Conservation (phyloP, 2,888 invertebrate species). For the Neoscelio sp. region DNA sequence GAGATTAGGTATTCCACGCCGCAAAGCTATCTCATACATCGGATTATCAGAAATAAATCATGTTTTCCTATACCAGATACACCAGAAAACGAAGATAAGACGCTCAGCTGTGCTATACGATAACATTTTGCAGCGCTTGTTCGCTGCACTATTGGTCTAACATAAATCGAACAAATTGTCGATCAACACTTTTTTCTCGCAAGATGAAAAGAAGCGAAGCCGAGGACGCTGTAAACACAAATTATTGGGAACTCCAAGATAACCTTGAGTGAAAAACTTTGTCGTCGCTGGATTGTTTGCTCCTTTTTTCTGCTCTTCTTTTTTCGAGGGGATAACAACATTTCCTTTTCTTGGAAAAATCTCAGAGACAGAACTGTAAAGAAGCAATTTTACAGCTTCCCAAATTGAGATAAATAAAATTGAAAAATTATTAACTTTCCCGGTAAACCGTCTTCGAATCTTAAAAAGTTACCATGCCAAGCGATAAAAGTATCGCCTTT, state of each 20-base stretch:
- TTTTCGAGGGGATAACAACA: neutral
- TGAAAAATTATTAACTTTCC: no score
- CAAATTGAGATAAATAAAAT: no score
- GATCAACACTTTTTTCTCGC: slow-evolving; percentile 52
- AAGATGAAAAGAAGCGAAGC: slow-evolving; percentile 53
- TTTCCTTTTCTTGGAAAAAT: neutral
- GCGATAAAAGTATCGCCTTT: no score
- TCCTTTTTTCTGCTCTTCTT: slow-evolving; percentile 36
- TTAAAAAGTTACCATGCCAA: no score
- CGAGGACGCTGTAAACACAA: slow-evolving; percentile 39
- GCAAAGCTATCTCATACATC: slow-evolving; percentile 80
- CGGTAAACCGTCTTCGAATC: no score
- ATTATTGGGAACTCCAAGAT: slow-evolving; percentile 35
- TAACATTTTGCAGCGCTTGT: slow-evolving; percentile 71
- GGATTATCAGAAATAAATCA: slow-evolving; percentile 83
- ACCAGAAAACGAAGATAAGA: slow-evolving; percentile 72
- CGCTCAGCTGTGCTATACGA: slow-evolving; percentile 72
- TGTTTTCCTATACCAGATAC: slow-evolving; percentile 78
- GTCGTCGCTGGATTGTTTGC: slow-evolving; percentile 33
- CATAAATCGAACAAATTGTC: slow-evolving; percentile 77
- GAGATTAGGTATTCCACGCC: slow-evolving; percentile 78
- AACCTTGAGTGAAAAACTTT: slow-evolving; percentile 37
- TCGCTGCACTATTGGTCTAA: slow-evolving; percentile 69
- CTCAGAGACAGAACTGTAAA: no score
- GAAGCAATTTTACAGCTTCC: no score